Conservation (phyloP, 30 jellyfish, hydroid and myxozoan genomes). For the Chrysaora quinquecirrha region DNA sequence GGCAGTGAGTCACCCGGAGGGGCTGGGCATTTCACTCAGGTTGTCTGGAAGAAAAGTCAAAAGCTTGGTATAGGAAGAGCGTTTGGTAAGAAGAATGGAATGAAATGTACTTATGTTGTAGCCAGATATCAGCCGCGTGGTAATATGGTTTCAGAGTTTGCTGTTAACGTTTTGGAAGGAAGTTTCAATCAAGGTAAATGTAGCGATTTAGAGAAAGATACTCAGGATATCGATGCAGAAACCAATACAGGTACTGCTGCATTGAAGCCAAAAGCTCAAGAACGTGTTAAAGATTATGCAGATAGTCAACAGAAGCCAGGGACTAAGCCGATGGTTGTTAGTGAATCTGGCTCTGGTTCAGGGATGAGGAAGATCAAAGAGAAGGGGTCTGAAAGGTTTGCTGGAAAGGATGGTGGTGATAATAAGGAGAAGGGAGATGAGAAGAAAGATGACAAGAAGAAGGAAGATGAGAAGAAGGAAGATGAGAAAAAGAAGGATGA, state of each 20-base stretch:
- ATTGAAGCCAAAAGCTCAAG: not conserved
- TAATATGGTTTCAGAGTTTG: constrained; percentile 52
- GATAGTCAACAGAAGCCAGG: not conserved
- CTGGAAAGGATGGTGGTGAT: not conserved
- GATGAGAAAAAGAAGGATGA: constrained; percentile 1
- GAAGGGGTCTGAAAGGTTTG: not conserved
- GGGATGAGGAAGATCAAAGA: constrained; percentile 10
- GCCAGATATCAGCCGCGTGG: constrained; percentile 85
- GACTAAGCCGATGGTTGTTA: not conserved
- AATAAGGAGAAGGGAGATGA: constrained; percentile 2
- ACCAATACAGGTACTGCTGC: constrained; percentile 72
- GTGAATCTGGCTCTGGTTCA: not conserved
- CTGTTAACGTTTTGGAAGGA: constrained; percentile 61
- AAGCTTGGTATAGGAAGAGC: constrained; percentile 79
- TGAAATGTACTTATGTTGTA: constrained; percentile 74
- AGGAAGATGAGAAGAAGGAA: constrained; percentile 12
- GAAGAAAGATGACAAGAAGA: constrained; percentile 4
- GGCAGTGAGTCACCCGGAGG: constrained; percentile 63
- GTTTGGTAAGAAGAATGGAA: constrained; percentile 41
- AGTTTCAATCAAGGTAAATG: constrained; percentile 60
- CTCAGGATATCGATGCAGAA: constrained; percentile 59
- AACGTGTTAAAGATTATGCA: not conserved
- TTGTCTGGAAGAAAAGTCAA: constrained; percentile 72
- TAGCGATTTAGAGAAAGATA: constrained; percentile 53
- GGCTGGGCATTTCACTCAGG: constrained; percentile 81